phyloP scores from a whole-genome alignment of 2,113 vertebrate genomes.

The Myiopsitta monachus region DNA sequence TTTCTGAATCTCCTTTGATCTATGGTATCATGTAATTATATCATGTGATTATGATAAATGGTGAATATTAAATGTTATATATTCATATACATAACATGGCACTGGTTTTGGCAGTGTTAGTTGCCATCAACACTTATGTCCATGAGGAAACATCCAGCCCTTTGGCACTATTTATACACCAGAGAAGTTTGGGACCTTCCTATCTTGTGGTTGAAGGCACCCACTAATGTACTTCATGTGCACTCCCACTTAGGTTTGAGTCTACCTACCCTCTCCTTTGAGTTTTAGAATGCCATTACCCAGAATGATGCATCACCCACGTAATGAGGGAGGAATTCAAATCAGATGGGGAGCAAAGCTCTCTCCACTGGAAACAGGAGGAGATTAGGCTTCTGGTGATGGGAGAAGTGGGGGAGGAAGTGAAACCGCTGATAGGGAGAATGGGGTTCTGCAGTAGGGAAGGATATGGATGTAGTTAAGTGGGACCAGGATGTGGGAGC shows the following conservation, averaged over 20 bases:
- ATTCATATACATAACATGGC: neutral
- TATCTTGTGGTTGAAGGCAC: neutral
- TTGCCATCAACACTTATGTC: neutral
- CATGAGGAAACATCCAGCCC: neutral
- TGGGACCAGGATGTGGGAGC: neutral
- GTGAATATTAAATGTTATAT: neutral
- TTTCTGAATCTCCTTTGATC: neutral
- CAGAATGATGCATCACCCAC: slow-evolving; percentile 20
- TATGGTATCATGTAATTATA: neutral
- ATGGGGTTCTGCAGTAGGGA: neutral
- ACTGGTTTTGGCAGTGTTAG: neutral
- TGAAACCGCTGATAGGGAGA: neutral
- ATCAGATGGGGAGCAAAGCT: slow-evolving; percentile 20
- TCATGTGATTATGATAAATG: neutral
- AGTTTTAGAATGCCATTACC: slow-evolving; percentile 45
- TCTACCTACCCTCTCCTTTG: slow-evolving; percentile 30
- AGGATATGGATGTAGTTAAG: neutral
- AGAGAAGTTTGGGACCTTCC: neutral
- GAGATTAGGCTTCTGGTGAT: neutral
- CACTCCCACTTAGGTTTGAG: slow-evolving; percentile 30
- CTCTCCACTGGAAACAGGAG: neutral
- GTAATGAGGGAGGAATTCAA: slow-evolving; percentile 43
- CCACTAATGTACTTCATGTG: neutral
- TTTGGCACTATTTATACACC: neutral
- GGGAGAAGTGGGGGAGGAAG: neutral